Evolutionary conservation across 1,140 invertebrate genomes (phyloP).

Genomic region (Cherax quadricarinatus): DNA sequence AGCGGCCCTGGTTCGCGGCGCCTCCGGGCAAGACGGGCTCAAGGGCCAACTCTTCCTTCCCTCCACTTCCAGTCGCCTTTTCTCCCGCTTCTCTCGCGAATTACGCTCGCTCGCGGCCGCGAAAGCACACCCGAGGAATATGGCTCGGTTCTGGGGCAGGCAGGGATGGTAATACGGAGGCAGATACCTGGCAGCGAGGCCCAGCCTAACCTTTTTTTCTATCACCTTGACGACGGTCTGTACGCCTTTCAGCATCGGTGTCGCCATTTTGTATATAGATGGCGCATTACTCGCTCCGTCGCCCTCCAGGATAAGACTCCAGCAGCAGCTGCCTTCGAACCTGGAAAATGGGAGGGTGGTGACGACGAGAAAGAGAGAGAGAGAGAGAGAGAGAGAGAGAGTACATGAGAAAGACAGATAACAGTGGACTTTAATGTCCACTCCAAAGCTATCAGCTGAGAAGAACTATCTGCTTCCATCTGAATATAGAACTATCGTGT

Average conservation of each 20-base stretch:
- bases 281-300: conserved; percentile 71
- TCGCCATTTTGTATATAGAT: conserved; percentile 73
- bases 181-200: not conserved
- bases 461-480: too few relatives aligned
- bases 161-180: conserved; percentile 25
- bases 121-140: conserved; percentile 15
- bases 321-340: conserved; percentile 59
- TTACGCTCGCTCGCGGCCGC: not conserved
- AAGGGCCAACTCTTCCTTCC: not conserved
- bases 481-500: too few relatives aligned
- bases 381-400: not conserved
- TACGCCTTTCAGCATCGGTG: conserved; percentile 59
- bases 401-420: too few relatives aligned
- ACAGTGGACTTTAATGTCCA: too few relatives aligned
- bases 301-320: conserved; percentile 70
- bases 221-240: conserved; percentile 56
- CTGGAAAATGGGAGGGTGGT: conserved; percentile 47
- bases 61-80: not conserved
- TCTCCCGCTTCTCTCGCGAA: not conserved
- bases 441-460: too few relatives aligned
- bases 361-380: not conserved
- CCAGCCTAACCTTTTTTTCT: conserved; percentile 51
- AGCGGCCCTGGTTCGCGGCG: conserved; percentile 51
- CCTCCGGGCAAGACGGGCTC: conserved; percentile 31
- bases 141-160: not conserved